Evolutionary conservation across 1,140 invertebrate genomes (phyloP).

Genomic region (Heliconius eleuchia): DNA sequence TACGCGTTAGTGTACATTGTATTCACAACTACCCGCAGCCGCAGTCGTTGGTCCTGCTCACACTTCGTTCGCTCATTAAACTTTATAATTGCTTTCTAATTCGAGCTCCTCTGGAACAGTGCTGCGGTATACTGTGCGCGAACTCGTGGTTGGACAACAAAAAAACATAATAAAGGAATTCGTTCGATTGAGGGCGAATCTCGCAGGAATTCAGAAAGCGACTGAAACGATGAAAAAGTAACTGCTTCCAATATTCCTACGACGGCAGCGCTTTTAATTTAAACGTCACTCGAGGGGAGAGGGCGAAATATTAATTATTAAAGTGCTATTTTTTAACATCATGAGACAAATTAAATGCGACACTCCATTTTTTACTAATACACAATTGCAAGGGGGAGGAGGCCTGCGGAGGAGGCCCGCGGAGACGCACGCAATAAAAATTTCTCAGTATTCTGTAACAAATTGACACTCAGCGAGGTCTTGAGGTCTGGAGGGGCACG

Average conservation of each 20-base stretch:
- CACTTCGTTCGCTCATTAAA: background rate
- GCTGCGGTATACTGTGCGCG: background rate
- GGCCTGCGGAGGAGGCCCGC: background rate
- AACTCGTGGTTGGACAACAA: slow-evolving; percentile 17
- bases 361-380: slow-evolving; percentile 20
- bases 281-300: slow-evolving; percentile 5
- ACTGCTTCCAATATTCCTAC: slow-evolving; percentile 28
- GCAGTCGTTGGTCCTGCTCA: background rate
- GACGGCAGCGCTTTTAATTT: slow-evolving; percentile 24
- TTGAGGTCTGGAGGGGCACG: background rate
- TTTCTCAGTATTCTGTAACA: background rate
- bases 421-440: background rate
- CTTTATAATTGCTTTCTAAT: slow-evolving; percentile 8
- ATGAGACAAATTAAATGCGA: slow-evolving; percentile 26
- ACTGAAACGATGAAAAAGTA: slow-evolving; percentile 20
- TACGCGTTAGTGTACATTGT: slow-evolving; percentile 15
- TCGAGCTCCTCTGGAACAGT: background rate
- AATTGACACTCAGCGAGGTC: background rate
- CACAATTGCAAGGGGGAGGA: background rate
- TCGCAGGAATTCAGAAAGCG: slow-evolving; percentile 23
- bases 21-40: background rate
- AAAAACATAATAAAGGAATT: slow-evolving; percentile 24
- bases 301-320: slow-evolving; percentile 37
- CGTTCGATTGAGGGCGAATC: slow-evolving; percentile 12
- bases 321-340: slow-evolving; percentile 35